Evolutionary conservation across 2,113 vertebrate genomes (phyloP).

Genomic region (Nothocercus nigrocapillus): DNA sequence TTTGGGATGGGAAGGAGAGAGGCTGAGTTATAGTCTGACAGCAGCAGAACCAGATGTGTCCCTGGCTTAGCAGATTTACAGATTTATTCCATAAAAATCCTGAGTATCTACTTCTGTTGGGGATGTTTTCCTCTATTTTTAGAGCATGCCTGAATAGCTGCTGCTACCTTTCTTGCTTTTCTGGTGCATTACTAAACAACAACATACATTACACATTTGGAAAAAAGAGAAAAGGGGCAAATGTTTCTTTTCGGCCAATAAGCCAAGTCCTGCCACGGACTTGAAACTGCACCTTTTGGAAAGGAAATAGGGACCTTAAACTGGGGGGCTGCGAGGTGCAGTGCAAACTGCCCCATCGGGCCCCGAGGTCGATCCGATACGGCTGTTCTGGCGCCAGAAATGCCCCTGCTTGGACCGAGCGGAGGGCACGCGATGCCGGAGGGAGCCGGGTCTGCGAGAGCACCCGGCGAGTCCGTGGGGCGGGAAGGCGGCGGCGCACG

Average conservation of each 20-base stretch:
- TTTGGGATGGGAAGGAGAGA: not conserved
- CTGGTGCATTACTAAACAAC: not conserved
- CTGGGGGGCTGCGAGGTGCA: not conserved
- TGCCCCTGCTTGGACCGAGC: too few relatives aligned
- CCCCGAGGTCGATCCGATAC: not conserved
- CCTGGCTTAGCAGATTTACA: conserved; percentile 45
- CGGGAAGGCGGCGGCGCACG: too few relatives aligned
- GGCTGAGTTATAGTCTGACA: not conserved
- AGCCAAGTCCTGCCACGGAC: too few relatives aligned
- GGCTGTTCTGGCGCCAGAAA: too few relatives aligned
- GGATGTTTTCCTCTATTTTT: not conserved
- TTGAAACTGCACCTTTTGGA: too few relatives aligned
- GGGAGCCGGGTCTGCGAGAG: too few relatives aligned
- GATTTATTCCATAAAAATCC: conserved; percentile 4
- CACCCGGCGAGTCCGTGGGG: too few relatives aligned
- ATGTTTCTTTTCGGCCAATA: not conserved
- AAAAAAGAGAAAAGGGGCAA: not conserved
- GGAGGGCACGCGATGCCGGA: too few relatives aligned
- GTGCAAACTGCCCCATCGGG: not conserved
- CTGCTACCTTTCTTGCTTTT: not conserved
- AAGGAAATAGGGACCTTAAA: not conserved
- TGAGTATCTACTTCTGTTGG: not conserved
- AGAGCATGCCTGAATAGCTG: not conserved
- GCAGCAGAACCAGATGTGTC: not conserved
- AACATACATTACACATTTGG: accelerated